Percentiles rank a stretch among this genome's conserved stretches.
Conservation (phyloP, 2,888 invertebrate genomes). For the Scaptomyza parva region DNA sequence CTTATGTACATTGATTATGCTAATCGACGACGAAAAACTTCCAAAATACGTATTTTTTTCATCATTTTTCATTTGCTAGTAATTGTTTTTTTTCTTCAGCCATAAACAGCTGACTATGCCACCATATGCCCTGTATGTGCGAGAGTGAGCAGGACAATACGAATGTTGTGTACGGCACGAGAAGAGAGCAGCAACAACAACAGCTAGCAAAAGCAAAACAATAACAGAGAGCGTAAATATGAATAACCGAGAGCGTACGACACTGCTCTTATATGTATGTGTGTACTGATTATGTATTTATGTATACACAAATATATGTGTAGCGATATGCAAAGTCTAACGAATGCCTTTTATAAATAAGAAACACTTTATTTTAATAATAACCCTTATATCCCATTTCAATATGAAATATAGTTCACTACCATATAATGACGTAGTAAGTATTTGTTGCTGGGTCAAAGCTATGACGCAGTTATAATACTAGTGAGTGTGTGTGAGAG, state of each 20-base stretch:
- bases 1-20: constrained; percentile 20
- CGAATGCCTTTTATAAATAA: background rate
- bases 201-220: constrained; percentile 71
- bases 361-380: background rate
- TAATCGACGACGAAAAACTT: constrained; percentile 47
- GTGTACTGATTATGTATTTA: constrained; percentile 4
- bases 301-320: background rate
- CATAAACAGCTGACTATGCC: constrained; percentile 68
- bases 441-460: constrained; percentile 18
- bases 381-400: background rate
- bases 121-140: constrained; percentile 9
- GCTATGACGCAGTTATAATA: constrained; percentile 53
- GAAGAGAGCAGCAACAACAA: constrained; percentile 43
- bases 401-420: background rate
- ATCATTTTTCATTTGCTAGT: constrained; percentile 18
- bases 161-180: constrained; percentile 31
- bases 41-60: constrained; percentile 45
- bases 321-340: constrained; percentile 18
- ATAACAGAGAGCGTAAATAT: constrained; percentile 68
- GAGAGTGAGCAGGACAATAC: constrained; percentile 59
- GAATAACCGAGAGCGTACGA: constrained; percentile 41
- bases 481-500: constrained; percentile 5
- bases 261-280: background rate
- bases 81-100: constrained; percentile 20
- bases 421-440: background rate